Conservation (phyloP, 2,888 invertebrate genomes). For the Parnassius smintheus region DNA sequence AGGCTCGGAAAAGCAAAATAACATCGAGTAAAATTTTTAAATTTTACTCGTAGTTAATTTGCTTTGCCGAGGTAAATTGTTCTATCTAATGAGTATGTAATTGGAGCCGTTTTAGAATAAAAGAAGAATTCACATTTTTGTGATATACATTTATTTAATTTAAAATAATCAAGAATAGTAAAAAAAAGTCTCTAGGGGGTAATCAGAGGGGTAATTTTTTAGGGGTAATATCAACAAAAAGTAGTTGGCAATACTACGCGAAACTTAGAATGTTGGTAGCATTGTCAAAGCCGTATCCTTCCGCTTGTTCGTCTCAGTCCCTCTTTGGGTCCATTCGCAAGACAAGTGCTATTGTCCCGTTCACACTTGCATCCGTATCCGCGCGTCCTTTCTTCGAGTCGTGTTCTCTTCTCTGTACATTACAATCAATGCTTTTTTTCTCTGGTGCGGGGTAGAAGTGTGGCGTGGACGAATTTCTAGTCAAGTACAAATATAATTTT, state of each 20-base stretch:
- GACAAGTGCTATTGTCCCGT: conserved; percentile 40
- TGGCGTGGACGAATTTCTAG: conserved; percentile 70
- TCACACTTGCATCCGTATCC: conserved; percentile 43
- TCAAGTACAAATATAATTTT: conserved; percentile 59
- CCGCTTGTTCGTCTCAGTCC: conserved; percentile 58
- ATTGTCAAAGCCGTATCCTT: conserved; percentile 57
- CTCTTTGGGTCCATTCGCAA: conserved; percentile 42
- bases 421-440: conserved; percentile 76
- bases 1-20: no score
- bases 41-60: no score
- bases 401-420: conserved; percentile 40
- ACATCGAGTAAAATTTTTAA: no score
- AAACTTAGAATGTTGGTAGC: conserved; percentile 50
- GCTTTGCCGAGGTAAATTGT: no score
- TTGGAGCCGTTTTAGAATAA: no score
- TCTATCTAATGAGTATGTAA: no score
- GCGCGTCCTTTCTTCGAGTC: conserved; percentile 50
- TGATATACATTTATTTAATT: no score
- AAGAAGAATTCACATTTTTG: no score
- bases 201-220: no score
- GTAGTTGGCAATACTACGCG: conserved; percentile 36
- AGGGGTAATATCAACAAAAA: no score
- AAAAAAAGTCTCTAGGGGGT: no score
- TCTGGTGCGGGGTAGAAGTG: conserved; percentile 68
- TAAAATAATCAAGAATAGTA: no score